Conservation (phyloP, 2,797 vertebrate species). For the Tadarida brasiliensis region DNA sequence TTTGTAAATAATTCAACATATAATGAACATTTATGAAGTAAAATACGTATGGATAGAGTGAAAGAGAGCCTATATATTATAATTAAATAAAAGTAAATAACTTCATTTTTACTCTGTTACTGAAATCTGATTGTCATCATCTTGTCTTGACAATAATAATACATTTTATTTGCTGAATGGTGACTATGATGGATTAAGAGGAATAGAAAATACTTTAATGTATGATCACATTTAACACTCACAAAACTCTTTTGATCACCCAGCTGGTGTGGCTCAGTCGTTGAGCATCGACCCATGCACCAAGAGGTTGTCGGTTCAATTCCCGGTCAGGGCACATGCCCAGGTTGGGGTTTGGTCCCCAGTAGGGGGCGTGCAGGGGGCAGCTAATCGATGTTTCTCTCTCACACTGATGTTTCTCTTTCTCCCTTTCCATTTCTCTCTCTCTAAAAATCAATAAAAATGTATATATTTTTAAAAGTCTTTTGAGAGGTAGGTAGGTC, state of each 20-base stretch:
- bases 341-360: too few species aligned
- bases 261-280: too few species aligned
- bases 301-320: too few species aligned
- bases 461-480: too few species aligned
- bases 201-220: neutral
- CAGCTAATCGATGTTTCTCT: too few species aligned
- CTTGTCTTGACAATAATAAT: neutral
- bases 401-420: too few species aligned
- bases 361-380: too few species aligned
- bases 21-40: neutral
- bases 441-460: too few species aligned
- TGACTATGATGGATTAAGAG: neutral
- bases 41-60: neutral
- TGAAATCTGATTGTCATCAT: neutral
- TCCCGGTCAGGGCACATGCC: too few species aligned
- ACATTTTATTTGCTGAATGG: neutral
- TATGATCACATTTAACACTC: neutral
- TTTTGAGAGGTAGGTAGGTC: neutral
- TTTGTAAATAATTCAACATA: constrained; percentile 40
- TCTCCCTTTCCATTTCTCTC: too few species aligned
- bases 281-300: too few species aligned
- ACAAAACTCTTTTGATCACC: neutral
- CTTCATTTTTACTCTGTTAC: neutral
- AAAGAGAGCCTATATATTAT: neutral
- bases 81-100: neutral